Evolutionary conservation across 1,140 invertebrate genomes (phyloP).

Genomic region (Atta cephalotes): DNA sequence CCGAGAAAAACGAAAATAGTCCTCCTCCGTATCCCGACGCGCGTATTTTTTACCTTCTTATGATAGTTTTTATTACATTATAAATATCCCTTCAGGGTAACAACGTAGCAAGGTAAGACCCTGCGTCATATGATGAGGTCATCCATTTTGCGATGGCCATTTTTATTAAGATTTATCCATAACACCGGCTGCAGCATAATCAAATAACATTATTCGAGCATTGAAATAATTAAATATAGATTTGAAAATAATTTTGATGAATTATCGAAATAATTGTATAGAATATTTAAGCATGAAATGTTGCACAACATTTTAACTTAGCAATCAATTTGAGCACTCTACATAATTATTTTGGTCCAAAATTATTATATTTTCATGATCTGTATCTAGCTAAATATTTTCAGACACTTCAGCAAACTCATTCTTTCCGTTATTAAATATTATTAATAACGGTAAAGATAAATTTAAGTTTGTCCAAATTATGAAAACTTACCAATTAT

Average conservation of each 20-base stretch:
- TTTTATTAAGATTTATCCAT: not conserved
- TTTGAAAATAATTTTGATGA: too few relatives aligned
- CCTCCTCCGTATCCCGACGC: slow-evolving; percentile 22
- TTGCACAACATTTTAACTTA: too few relatives aligned
- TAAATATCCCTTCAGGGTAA: slow-evolving; percentile 48
- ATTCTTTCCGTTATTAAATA: not conserved
- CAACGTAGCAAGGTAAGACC: slow-evolving; percentile 15
- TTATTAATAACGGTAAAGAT: not conserved
- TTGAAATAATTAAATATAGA: slow-evolving; percentile 1
- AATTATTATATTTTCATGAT: too few relatives aligned
- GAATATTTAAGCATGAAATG: too few relatives aligned
- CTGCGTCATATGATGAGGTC: slow-evolving; percentile 37
- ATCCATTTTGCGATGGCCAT: not conserved
- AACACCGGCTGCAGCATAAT: not conserved
- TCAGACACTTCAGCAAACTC: too few relatives aligned
- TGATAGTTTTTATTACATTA: slow-evolving; percentile 46
- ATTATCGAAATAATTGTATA: too few relatives aligned
- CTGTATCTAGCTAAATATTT: too few relatives aligned
- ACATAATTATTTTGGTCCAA: too few relatives aligned
- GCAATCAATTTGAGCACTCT: too few relatives aligned
- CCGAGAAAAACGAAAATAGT: slow-evolving; percentile 23
- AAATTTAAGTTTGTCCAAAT: not conserved
- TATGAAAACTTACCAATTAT: not conserved
- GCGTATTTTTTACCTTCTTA: slow-evolving; percentile 29
- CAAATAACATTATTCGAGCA: not conserved